These are phyloP conservation scores for Dromaius novaehollandiae DNA, from an alignment of 2,113 vertebrate genomes.

Conservation along the genomic window DNA sequence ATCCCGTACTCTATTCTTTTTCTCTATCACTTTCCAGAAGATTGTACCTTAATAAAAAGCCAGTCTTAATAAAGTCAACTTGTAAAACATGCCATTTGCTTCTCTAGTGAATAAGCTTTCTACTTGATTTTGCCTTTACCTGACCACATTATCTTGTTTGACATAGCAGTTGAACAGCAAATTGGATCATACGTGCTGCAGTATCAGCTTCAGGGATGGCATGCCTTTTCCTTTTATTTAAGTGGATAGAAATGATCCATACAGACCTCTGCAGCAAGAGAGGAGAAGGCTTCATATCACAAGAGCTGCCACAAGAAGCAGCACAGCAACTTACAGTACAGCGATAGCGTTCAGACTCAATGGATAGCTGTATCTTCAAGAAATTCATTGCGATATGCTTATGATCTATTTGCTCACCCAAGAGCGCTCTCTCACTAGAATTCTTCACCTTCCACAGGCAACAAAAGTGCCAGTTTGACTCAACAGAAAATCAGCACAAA, in stretches of 20 bases:
- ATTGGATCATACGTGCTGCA: rapidly evolving
- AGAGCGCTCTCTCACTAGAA: neutral
- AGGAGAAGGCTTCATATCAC: neutral
- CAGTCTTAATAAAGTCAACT: neutral
- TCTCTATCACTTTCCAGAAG: neutral
- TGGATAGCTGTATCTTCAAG: rapidly evolving
- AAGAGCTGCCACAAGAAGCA: neutral
- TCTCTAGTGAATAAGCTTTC: neutral
- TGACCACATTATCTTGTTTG: neutral
- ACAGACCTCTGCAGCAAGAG: neutral
- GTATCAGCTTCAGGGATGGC: neutral
- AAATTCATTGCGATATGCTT: rapidly evolving
- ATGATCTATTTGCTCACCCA: neutral
- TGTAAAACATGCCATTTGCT: neutral
- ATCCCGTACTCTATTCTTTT: too few relatives aligned
- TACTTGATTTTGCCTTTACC: neutral
- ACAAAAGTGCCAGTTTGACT: neutral
- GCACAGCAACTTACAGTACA: neutral
- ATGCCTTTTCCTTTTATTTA: neutral
- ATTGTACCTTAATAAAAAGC: neutral
- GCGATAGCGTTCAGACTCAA: rapidly evolving
- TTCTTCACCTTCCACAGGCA: neutral
- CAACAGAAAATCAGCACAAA: neutral
- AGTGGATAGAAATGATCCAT: neutral
- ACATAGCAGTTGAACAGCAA: neutral